phyloP scores from a whole-genome alignment of 2,888 invertebrate species.

The Dermolepida albohirtum region DNA sequence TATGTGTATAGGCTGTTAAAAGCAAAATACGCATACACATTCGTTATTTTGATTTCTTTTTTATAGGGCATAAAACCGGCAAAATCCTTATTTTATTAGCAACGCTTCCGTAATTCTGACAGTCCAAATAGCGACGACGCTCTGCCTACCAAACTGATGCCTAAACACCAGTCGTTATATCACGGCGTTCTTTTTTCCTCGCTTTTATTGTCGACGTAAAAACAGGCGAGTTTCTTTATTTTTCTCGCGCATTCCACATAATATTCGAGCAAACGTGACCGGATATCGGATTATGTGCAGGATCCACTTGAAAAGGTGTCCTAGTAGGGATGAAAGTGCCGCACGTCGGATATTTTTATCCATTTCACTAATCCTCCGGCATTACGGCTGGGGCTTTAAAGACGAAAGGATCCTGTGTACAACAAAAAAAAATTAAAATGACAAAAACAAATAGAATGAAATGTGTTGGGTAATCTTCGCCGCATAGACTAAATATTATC shows the following conservation, averaged over 20 bases:
- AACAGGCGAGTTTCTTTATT: constrained; percentile 2
- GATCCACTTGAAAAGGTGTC: constrained; percentile 17
- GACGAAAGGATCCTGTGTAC: neutral
- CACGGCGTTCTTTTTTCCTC: neutral
- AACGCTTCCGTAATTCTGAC: too few relatives aligned
- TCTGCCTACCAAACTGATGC: neutral
- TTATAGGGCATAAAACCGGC: constrained; percentile 21
- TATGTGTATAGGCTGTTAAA: constrained; percentile 23
- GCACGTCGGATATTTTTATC: neutral
- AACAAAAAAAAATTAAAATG: too few relatives aligned
- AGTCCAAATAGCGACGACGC: neutral
- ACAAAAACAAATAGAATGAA: too few relatives aligned
- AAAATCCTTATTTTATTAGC: constrained; percentile 9
- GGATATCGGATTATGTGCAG: constrained; percentile 18
- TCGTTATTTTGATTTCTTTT: constrained; percentile 28
- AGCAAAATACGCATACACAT: constrained; percentile 17
- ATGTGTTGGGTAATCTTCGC: too few relatives aligned
- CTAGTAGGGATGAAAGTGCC: constrained; percentile 6
- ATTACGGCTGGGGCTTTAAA: neutral
- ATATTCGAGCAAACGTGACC: constrained; percentile 23
- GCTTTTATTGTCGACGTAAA: constrained; percentile 24
- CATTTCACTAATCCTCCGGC: constrained; percentile 14
- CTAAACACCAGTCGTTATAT: too few relatives aligned
- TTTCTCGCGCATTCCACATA: constrained; percentile 5
- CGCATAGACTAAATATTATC: too few relatives aligned